A percentile compares a stretch with the other conserved stretches of the same genome.
These are phyloP conservation scores for Falco rusticolus DNA, from an alignment of 2,797 vertebrate species.

Conservation along the genomic window DNA sequence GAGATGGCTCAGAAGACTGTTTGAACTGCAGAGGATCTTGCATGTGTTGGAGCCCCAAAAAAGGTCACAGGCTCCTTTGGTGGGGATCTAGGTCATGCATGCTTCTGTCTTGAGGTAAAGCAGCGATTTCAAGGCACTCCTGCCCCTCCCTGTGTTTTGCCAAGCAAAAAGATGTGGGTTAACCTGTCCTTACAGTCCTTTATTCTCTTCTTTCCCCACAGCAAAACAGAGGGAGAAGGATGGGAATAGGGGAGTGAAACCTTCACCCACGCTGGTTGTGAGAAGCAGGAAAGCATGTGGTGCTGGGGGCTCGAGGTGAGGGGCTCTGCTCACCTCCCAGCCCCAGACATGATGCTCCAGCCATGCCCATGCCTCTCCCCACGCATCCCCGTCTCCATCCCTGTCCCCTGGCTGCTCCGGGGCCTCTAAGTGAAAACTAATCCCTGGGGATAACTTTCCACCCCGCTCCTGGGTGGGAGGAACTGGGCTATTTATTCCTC, in stretches of 20 bases:
- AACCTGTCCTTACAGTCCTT: neutral
- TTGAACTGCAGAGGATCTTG: neutral
- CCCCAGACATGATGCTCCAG: neutral
- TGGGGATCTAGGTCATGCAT: neutral
- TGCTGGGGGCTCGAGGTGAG: neutral
- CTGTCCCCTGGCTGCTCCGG: neutral
- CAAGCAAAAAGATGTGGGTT: neutral
- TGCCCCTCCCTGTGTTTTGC: neutral
- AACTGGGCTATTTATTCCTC: constrained; percentile 64
- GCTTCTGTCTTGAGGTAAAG: neutral
- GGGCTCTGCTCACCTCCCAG: neutral
- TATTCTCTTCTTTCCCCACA: neutral
- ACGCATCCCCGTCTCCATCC: neutral
- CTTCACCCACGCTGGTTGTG: neutral
- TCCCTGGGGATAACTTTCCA: neutral
- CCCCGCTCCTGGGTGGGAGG: neutral
- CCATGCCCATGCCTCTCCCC: neutral
- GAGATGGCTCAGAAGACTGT: neutral
- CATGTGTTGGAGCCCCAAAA: neutral
- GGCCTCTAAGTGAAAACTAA: constrained; percentile 22
- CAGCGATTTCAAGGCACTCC: neutral
- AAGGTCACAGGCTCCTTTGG: neutral
- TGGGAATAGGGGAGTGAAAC: neutral
- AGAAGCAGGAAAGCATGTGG: neutral
- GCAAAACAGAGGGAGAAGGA: neutral